Conservation (phyloP, 64 coral and sea anemone species). For the Catalaphyllia jardinei region DNA sequence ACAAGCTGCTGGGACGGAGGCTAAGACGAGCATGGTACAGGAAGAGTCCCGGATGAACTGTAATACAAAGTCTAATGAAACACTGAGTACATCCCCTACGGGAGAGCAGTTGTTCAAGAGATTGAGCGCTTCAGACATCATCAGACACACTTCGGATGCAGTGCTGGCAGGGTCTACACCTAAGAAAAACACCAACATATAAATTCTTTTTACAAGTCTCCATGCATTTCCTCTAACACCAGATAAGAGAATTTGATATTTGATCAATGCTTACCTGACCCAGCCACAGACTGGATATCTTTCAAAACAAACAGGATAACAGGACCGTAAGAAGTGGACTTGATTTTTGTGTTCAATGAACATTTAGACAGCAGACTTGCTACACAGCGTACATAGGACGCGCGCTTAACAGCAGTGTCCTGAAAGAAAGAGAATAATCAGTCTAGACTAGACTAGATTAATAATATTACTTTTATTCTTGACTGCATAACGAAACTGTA, state of each 20-base stretch:
- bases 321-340: constrained; percentile 49
- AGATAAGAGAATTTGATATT: neutral
- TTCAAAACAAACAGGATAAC: constrained; percentile 68
- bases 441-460: too few species aligned
- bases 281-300: constrained; percentile 78
- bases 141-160: constrained; percentile 77
- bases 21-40: constrained; percentile 72
- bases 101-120: constrained; percentile 84
- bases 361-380: constrained; percentile 64
- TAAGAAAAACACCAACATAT: neutral
- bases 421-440: constrained; percentile 9
- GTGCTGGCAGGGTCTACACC: constrained; percentile 81
- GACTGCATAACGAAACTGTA: too few species aligned
- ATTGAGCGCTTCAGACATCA: constrained; percentile 82
- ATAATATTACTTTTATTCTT: too few species aligned
- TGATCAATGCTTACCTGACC: constrained; percentile 51
- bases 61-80: constrained; percentile 60
- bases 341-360: constrained; percentile 58
- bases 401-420: constrained; percentile 69
- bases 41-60: constrained; percentile 61
- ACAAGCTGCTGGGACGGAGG: constrained; percentile 78
- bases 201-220: too few species aligned
- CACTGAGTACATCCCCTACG: constrained; percentile 54
- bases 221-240: neutral
- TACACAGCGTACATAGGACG: constrained; percentile 56